These are phyloP conservation scores for Sula dactylatra DNA, from an alignment of 2,113 vertebrate species.

Conservation along the genomic window DNA sequence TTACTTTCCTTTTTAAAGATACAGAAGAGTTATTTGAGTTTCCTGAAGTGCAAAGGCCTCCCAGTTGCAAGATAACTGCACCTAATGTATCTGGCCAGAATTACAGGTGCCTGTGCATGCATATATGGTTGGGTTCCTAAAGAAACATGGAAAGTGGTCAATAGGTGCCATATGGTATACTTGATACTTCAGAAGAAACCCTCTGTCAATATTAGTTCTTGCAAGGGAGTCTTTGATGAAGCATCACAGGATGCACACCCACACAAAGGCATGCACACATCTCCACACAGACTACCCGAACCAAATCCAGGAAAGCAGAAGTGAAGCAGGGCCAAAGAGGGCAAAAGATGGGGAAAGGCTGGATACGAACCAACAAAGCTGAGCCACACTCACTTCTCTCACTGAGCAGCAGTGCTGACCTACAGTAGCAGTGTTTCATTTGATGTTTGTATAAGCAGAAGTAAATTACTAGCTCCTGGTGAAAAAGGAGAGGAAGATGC, in stretches of 20 bases:
- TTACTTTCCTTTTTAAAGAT: background rate
- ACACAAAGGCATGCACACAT: no score
- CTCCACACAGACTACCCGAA: background rate
- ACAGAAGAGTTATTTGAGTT: background rate
- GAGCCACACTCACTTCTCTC: background rate
- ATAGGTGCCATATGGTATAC: background rate
- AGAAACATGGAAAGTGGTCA: background rate
- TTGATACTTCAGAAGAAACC: background rate
- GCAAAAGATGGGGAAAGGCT: background rate
- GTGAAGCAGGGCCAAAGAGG: background rate
- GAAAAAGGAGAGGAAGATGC: background rate
- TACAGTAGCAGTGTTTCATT: background rate
- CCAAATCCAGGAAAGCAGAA: background rate
- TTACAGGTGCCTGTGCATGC: background rate
- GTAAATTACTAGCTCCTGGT: conserved; percentile 3
- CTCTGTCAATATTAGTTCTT: background rate
- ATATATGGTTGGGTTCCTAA: background rate
- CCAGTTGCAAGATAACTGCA: background rate
- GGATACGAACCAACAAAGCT: background rate
- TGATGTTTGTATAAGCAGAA: background rate
- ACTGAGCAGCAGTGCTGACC: background rate
- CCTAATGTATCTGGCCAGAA: background rate
- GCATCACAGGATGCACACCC: background rate
- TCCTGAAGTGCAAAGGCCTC: background rate
- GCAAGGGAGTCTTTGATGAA: background rate